Evolutionary conservation across 2,113 vertebrate species (phyloP), one percentile per base, ranked within the genome.

Genomic region (Ictalurus furcatus): DNA sequence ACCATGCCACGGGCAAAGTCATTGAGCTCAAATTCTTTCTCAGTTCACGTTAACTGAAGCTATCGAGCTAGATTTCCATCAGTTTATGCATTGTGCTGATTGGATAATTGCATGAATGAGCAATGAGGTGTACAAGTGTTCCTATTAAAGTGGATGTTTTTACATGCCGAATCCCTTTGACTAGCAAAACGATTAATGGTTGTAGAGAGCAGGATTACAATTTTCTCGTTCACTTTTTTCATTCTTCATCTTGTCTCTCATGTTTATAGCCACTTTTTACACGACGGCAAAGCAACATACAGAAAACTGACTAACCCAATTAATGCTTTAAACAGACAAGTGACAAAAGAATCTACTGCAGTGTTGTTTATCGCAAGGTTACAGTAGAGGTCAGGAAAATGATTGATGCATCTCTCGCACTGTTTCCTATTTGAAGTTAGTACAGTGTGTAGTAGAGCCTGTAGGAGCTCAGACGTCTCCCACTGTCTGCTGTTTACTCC

Each of bases 401-500:
- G 69, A 86, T 34, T 74, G 69, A 74, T 87, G 30, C 12, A 54
- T 87, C 30, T 19, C 30, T 81, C 48, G 2, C 67, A 58, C 74
- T 44, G 30, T 82, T 34, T 52, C 19, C 44, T 52, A 76, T 78
- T 86, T 85, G 86, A 69, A 59, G 85, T 86, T n/a, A 82, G 85
- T 79, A 69, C 34, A 85, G 73, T 48, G 44, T 54, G 88, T 76
- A 79, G 88, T 54, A 37, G 54, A 83, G 85, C 19, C 65, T 69
- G 17, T 73, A 59, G 25, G 52, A 87, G 80, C 34, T 80, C 61
- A 58, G 12, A 88, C 76, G 40, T 81, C 61, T 44, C 37, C 65
- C 44, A 86, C n/a, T 86, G 54, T 88, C 59, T 34, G 69, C 25
- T 82, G 28, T 88, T 82, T 74, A 61, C 79, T 71, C 59, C 78